Conservation (phyloP, 2,797 vertebrate species). For the Erpetoichthys calabaricus region DNA sequence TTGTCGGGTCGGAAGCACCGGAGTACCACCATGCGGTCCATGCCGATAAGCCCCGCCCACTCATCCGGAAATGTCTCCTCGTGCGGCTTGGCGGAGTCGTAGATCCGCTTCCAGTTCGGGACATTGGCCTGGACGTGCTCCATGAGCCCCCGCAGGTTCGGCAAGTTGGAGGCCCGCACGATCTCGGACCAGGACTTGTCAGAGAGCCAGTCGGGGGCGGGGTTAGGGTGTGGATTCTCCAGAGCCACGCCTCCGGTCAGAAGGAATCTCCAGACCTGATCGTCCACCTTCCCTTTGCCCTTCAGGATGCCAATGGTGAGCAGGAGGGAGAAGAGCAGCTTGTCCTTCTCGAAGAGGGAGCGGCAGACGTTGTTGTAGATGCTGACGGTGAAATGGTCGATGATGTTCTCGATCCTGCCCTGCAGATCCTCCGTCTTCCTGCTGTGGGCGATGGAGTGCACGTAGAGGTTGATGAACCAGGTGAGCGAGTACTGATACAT, state of each 20-base stretch:
- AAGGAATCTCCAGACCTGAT: constrained; percentile 71
- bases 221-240: constrained; percentile 73
- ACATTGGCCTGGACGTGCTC: constrained; percentile 47
- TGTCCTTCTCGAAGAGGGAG: constrained; percentile 92
- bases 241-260: constrained; percentile 76
- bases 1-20: constrained; percentile 82
- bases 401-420: constrained; percentile 60
- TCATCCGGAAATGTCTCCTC: constrained; percentile 53
- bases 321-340: constrained; percentile 81
- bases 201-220: constrained; percentile 69
- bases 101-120: constrained; percentile 62
- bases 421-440: constrained; percentile 51
- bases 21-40: constrained; percentile 68
- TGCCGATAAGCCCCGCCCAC: constrained; percentile 46
- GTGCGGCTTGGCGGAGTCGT: constrained; percentile 70
- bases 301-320: constrained; percentile 76
- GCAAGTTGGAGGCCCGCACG: constrained; percentile 60
- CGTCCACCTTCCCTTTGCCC: constrained; percentile 51
- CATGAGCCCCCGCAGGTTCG: constrained; percentile 49
- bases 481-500: constrained; percentile 89
- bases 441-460: constrained; percentile 67
- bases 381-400: constrained; percentile 65
- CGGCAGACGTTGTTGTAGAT: constrained; percentile 83
- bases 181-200: constrained; percentile 83
- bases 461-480: constrained; percentile 82